phyloP scores from a whole-genome alignment of 2,797 vertebrate genomes.

The Todus mexicanus region DNA sequence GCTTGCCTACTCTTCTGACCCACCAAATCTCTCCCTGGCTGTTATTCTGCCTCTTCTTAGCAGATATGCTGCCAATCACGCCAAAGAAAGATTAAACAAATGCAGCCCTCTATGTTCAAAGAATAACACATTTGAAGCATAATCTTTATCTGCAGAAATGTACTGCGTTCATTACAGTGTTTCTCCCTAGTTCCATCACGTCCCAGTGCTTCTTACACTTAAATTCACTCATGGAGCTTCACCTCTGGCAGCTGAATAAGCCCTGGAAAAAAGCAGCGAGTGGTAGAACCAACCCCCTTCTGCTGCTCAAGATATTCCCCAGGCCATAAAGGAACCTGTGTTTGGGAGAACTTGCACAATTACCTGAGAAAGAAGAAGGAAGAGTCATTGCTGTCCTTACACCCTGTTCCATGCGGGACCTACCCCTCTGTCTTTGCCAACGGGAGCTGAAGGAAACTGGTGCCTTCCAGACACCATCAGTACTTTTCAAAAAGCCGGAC shows the following conservation, averaged over 20 bases:
- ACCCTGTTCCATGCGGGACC: accelerated
- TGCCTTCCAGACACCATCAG: not conserved
- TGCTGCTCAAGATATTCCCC: not conserved
- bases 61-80: not conserved
- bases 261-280: not conserved
- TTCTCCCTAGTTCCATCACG: not conserved
- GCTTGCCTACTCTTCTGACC: constrained; percentile 33
- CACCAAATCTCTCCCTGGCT: not conserved
- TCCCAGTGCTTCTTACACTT: not conserved
- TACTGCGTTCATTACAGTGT: not conserved
- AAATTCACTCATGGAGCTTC: not conserved
- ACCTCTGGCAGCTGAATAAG: not conserved
- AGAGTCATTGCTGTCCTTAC: not conserved
- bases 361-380: not conserved
- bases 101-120: not conserved
- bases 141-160: not conserved
- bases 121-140: not conserved
- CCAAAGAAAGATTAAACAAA: not conserved
- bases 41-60: not conserved
- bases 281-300: not conserved
- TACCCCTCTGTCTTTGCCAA: not conserved
- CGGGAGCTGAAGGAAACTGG: not conserved
- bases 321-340: not conserved
- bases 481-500: not conserved
- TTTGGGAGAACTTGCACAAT: not conserved